Base-by-base conservation (phyloP, 2,113 vertebrate genomes). In the Myodes glareolus region DNA sequence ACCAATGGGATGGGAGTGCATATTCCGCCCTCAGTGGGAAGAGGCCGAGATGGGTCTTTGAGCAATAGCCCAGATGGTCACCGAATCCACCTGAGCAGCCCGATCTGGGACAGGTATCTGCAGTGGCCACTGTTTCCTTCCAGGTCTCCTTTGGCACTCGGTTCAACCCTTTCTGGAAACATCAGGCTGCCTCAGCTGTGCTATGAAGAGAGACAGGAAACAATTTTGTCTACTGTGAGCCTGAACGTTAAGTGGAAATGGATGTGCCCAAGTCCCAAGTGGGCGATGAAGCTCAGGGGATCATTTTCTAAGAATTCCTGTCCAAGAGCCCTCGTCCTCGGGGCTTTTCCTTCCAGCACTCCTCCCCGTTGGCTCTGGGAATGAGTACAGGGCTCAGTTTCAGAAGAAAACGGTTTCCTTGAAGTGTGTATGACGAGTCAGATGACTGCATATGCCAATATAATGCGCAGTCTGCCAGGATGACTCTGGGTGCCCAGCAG, bases 101-200 rank as follows among this genome's bases (percentile, higher is more conserved):
- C 12, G 6, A 25, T 93, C 90, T 92, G 65, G 39, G 91, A 95
- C 80, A 61, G 29, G 85, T n/a, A 23, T 88, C 23, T 9, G 10
- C 10, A 81, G 23, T 85, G 36, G 23, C 88, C 88, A 85, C 85
- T 89, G 63, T 87, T 96, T 97, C 95, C 88, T 88, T 92, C 94
- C 90, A 92, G 92, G 81, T 95, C 92, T 91, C 61, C 88, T 76
- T 88, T 88, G 86, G 75, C 80, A 84, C 96, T 96, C 92, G 88
- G 90, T 76, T 94, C 93, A 92, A 70, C 78, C 96, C 92, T 96
- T 95, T 82, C 73, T 58, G 96, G 82, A 94, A 96, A 96, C 85
- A 76, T 96, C 97, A 96, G 80, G 58, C 76, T 36, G 52, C 90
- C 97, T 89, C 96, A 97, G 92, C 81, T 97, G 96, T 73, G 88